Evolutionary conservation across 2,113 vertebrate species (phyloP).

Genomic region (Cochlearius cochlearius): DNA sequence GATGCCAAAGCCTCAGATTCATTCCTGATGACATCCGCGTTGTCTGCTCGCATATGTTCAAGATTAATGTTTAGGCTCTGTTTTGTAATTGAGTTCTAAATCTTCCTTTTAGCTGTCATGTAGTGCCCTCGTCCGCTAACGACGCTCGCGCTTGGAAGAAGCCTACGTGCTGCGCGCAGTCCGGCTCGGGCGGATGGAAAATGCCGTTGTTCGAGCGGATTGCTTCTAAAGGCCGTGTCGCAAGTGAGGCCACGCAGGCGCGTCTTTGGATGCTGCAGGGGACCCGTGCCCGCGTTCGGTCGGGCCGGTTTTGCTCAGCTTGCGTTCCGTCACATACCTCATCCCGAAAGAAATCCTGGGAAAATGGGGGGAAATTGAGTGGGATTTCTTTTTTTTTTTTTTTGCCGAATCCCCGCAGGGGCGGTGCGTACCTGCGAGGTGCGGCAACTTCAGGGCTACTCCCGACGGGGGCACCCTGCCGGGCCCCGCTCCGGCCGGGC

Average conservation of each 20-base stretch:
- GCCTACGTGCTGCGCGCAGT: neutral
- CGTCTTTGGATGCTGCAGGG: accelerated
- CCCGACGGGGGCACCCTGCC: neutral
- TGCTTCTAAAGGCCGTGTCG: neutral
- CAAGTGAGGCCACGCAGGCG: neutral
- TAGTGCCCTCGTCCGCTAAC: neutral
- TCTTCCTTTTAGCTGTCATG: neutral
- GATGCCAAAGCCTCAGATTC: neutral
- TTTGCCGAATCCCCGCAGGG: neutral
- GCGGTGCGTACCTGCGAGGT: too few relatives aligned
- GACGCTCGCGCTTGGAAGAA: neutral
- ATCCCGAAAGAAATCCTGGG: neutral
- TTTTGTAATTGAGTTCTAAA: neutral
- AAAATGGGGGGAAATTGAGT: neutral
- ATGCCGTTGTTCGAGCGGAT: neutral
- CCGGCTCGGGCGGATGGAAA: neutral
- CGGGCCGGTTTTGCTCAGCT: neutral
- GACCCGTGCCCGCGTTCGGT: neutral
- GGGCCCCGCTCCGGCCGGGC: neutral
- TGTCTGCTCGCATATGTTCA: neutral
- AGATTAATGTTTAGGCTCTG: neutral
- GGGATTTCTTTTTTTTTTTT: neutral
- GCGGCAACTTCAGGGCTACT: neutral
- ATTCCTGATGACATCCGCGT: neutral
- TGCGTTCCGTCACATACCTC: neutral